A percentile compares a stretch with the other conserved stretches of the same genome.
Conservation (phyloP, 2,113 vertebrate species). For the Aleadryas rufinucha region DNA sequence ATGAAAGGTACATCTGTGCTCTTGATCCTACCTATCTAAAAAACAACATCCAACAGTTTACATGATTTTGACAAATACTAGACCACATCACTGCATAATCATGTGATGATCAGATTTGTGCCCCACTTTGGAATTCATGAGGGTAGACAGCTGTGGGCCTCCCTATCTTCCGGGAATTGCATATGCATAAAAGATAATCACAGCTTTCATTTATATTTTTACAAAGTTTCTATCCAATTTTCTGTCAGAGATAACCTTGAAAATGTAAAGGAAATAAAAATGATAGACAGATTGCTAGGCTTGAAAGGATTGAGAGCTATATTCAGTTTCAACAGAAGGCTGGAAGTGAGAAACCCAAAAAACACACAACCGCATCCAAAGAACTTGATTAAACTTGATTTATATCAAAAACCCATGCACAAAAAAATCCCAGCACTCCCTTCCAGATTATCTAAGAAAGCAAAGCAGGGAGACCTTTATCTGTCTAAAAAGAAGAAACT, state of each 20-base stretch:
- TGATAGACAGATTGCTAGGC: neutral
- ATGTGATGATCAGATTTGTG: neutral
- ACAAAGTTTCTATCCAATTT: neutral
- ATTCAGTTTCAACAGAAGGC: neutral
- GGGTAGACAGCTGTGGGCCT: neutral
- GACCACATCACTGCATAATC: neutral
- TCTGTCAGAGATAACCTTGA: constrained; percentile 35
- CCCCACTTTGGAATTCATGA: neutral
- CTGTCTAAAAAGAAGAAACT: neutral
- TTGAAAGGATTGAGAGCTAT: neutral
- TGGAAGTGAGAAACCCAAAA: neutral
- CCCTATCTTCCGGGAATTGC: neutral
- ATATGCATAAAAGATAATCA: constrained; percentile 1
- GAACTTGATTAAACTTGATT: neutral
- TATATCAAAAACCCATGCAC: neutral
- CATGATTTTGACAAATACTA: neutral
- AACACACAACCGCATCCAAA: neutral
- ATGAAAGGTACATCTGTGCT: neutral
- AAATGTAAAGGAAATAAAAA: constrained; percentile 32
- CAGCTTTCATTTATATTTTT: neutral
- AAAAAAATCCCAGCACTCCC: neutral
- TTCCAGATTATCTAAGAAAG: neutral
- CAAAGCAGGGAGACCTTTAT: neutral
- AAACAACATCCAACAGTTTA: neutral
- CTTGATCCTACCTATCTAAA: neutral